A percentile compares a stretch with the other conserved stretches of the same genome.
These are phyloP conservation scores for Atrichornis clamosus DNA, from an alignment of 2,113 vertebrate genomes.

Conservation along the genomic window DNA sequence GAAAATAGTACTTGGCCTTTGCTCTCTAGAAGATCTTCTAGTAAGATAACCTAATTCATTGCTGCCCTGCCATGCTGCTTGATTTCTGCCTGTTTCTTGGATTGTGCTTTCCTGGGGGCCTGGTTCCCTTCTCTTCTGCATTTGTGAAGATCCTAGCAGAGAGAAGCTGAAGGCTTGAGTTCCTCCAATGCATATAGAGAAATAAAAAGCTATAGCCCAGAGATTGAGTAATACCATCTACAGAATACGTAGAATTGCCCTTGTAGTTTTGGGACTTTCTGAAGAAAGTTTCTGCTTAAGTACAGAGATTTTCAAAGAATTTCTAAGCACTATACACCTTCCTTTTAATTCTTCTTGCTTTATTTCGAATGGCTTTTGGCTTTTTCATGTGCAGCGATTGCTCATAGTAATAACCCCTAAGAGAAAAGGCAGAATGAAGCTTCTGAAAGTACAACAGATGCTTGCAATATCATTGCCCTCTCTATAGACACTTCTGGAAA, in stretches of 20 bases:
- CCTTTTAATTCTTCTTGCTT: not conserved
- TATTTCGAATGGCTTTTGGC: not conserved
- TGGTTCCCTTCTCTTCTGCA: not conserved
- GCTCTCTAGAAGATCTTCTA: not conserved
- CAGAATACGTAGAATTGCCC: not conserved
- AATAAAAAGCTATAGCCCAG: not conserved
- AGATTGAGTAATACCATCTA: not conserved
- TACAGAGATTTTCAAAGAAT: not conserved
- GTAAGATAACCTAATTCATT: not conserved
- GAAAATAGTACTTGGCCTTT: not conserved
- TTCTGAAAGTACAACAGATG: constrained; percentile 35
- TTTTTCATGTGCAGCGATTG: not conserved
- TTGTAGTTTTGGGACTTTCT: not conserved
- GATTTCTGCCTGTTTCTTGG: not conserved
- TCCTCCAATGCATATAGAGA: not conserved
- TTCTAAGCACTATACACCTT: not conserved
- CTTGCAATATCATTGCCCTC: constrained; percentile 22
- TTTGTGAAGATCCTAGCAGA: not conserved
- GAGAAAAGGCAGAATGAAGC: not conserved
- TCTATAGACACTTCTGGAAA: not conserved
- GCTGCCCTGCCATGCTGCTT: not conserved
- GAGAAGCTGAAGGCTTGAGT: not conserved
- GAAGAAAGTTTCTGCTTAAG: not conserved
- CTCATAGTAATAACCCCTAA: not conserved
- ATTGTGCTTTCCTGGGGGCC: not conserved